A percentile compares a stretch with the other conserved stretches of the same genome.
phyloP scores from a whole-genome alignment of 2,113 vertebrate genomes.

The Silurus meridionalis region DNA sequence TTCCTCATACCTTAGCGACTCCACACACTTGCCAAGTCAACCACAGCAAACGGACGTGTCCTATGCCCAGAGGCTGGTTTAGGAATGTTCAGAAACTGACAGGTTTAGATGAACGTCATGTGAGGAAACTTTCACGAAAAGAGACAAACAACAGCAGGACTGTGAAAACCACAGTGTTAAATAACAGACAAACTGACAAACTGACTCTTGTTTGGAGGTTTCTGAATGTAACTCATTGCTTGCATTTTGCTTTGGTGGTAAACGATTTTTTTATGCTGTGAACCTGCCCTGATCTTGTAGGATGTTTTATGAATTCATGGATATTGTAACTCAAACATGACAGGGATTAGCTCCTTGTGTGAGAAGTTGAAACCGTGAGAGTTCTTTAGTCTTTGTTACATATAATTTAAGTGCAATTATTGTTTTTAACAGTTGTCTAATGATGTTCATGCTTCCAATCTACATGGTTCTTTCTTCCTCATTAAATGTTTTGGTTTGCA shows the following conservation, averaged over 20 bases:
- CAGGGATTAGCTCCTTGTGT: no score
- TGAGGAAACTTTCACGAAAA: neutral
- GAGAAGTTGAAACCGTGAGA: neutral
- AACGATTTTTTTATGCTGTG: no score
- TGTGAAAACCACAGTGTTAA: neutral
- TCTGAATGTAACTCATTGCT: neutral
- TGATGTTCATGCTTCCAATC: neutral
- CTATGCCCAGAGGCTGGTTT: neutral
- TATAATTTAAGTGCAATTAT: neutral
- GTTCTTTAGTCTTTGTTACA: neutral
- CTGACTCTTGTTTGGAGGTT: neutral
- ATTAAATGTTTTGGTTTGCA: neutral
- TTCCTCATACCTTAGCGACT: neutral
- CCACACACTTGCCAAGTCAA: neutral
- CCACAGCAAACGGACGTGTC: constrained; percentile 4
- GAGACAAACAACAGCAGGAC: neutral
- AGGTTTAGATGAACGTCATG: neutral
- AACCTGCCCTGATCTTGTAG: neutral
- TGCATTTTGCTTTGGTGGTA: neutral
- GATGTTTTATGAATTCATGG: neutral
- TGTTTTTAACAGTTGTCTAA: neutral
- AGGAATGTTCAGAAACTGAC: constrained; percentile 27
- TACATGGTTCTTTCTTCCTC: neutral
- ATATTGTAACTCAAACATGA: neutral
- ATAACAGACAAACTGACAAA: neutral